Base-by-base conservation (phyloP, 2,797 vertebrate species). In the Heterohyrax brucei region DNA sequence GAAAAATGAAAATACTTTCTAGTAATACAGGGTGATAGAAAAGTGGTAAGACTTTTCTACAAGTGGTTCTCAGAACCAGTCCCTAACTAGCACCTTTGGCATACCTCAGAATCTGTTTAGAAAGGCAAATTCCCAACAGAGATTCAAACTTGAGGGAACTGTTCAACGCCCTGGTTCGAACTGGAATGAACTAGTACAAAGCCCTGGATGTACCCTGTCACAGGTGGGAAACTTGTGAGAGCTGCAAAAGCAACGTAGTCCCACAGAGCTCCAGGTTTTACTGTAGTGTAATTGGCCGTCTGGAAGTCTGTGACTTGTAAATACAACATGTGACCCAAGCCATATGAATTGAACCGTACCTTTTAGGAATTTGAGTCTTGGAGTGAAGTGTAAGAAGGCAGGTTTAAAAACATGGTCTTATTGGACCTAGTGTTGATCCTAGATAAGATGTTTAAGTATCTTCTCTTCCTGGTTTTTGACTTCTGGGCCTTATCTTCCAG, bases 281-380 rank as follows among this genome's bases (percentile, higher is more conserved):
- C 3, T 26, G 64, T 73, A 50, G 13, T 21, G 44, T 53, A 81
- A 28, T 66, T 33, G n/a, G n/a, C 4, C 2, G 14, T 50, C 19
- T 92, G 8, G 10, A 80, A 39, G 30, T 22, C 53, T 66, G 6
- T 92, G 77, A 72, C 19, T 90, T 95, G 64, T 10, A 8, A 56
- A 28, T 28, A 56, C 0, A 70, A 56, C 68, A 56, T 33, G 30
- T 93, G 70, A 94, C 28, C 22, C 46, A 53, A 87, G 39, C 33
- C 33, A 78, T 77, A 66, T 26, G 70, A 53, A 77, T 50, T 48
- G 85, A 85, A 77, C 14, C 56, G 53, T 89, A 78, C 6, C n/a
- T 80, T 30, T 72, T 80, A 19, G 59, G 50, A 64, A 84, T 83
- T 90, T 87, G 48, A 84, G 28, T 87, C 53, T 80, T 93, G 46